Percentiles rank a stretch among this genome's conserved stretches.
Conservation (phyloP, 2,113 vertebrate species). For the Cheilinus undulatus region DNA sequence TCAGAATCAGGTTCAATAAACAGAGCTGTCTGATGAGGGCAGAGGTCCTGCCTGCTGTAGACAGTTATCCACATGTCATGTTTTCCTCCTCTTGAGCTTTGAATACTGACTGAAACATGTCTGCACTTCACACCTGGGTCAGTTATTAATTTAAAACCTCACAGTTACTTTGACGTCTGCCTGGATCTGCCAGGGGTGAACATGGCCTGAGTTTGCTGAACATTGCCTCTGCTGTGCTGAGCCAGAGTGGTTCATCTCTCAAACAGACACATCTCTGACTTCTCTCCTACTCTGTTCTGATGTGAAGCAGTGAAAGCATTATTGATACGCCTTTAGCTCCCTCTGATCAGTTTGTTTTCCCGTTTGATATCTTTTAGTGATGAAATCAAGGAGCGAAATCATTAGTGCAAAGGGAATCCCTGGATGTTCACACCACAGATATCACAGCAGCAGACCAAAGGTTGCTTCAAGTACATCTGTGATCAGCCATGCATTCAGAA, state of each 20-base stretch:
- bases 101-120: conserved; percentile 54
- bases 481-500: conserved; percentile 20
- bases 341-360: conserved; percentile 49
- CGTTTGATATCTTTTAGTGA: conserved; percentile 47
- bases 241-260: conserved; percentile 13
- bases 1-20: conserved; percentile 56
- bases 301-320: conserved; percentile 25
- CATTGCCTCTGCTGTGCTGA: conserved; percentile 46
- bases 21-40: conserved; percentile 54
- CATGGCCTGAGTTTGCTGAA: conserved; percentile 38
- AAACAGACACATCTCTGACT: conserved; percentile 18
- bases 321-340: conserved; percentile 20
- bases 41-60: conserved; percentile 52
- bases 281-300: conserved; percentile 15
- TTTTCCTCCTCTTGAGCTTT: conserved; percentile 31
- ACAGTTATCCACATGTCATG: conserved; percentile 59
- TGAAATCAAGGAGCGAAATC: conserved; percentile 30
- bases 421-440: neutral
- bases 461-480: conserved; percentile 24
- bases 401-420: conserved; percentile 35
- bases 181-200: conserved; percentile 25
- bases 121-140: conserved; percentile 46
- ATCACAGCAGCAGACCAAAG: conserved; percentile 27
- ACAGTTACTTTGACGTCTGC: conserved; percentile 53
- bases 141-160: conserved; percentile 62